Evolutionary conservation across 2,888 invertebrate genomes (phyloP).

Genomic region (Elegia similella): DNA sequence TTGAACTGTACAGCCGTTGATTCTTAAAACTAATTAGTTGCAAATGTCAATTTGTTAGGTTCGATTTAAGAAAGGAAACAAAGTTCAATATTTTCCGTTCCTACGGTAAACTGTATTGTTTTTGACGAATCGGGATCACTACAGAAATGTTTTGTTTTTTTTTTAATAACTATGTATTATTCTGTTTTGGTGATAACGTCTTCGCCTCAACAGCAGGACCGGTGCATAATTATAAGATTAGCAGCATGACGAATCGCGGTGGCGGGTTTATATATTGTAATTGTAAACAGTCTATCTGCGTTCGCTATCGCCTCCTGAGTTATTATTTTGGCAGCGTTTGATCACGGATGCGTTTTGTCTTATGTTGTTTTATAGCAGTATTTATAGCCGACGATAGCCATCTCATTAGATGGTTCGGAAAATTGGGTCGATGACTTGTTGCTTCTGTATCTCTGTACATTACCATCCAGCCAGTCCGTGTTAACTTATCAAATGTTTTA

Average conservation of each 20-base stretch:
- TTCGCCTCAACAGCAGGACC: background rate
- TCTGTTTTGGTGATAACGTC: background rate
- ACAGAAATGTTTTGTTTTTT: background rate
- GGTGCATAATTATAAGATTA: constrained; percentile 11
- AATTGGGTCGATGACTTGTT: constrained; percentile 68
- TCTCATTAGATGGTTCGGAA: constrained; percentile 58
- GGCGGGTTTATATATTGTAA: constrained; percentile 37
- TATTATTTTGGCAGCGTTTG: constrained; percentile 68
- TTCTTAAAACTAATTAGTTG: no score
- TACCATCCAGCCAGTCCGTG: constrained; percentile 11
- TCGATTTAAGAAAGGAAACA: background rate
- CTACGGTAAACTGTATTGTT: no score
- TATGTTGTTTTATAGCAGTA: constrained; percentile 54
- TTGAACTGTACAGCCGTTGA: background rate
- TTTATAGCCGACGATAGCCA: constrained; percentile 64
- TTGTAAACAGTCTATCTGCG: constrained; percentile 43
- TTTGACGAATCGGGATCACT: no score
- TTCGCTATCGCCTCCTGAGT: constrained; percentile 47
- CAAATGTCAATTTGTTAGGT: no score
- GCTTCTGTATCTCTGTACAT: constrained; percentile 31
- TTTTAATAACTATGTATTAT: background rate
- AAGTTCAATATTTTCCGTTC: background rate
- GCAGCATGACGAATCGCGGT: constrained; percentile 1
- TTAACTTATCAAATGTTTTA: constrained; percentile 8
- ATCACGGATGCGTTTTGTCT: constrained; percentile 69